Conservation (phyloP, 1,140 invertebrate genomes). For the Piezodorus guildinii region DNA sequence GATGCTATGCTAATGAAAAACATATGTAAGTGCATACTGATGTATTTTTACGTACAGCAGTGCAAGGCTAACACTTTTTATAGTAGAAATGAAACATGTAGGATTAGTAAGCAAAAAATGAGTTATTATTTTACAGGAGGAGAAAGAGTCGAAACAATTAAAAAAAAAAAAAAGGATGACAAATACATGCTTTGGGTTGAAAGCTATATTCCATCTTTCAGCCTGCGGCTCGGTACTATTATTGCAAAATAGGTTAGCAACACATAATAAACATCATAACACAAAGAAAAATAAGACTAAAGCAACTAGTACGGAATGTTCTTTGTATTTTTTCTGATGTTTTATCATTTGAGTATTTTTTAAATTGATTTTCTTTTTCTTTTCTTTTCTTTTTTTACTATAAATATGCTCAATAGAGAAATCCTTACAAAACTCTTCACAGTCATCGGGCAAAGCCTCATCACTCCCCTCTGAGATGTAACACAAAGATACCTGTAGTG, state of each 20-base stretch:
- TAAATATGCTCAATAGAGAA: constrained; percentile 4
- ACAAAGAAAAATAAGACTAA: not conserved
- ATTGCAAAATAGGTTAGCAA: not conserved
- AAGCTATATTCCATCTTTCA: too few relatives aligned
- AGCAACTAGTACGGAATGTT: not conserved
- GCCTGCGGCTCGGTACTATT: too few relatives aligned
- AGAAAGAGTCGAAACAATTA: too few relatives aligned
- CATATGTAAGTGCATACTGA: too few relatives aligned
- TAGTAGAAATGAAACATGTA: not conserved
- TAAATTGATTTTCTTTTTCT: not conserved
- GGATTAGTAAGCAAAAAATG: constrained; percentile 11
- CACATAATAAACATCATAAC: constrained; percentile 6
- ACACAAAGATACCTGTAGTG: constrained; percentile 21
- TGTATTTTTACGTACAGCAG: constrained; percentile 2
- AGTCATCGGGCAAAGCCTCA: constrained; percentile 13
- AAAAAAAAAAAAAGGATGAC: not conserved
- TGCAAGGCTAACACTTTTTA: constrained; percentile 8
- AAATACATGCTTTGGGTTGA: constrained; percentile 2
- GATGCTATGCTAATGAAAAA: too few relatives aligned
- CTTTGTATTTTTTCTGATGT: too few relatives aligned
- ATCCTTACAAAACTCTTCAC: constrained; percentile 22
- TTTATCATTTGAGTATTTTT: not conserved
- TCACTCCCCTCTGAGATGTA: constrained; percentile 21
- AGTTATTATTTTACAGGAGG: not conserved
- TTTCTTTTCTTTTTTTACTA: not conserved